Base-by-base conservation (phyloP, 2,797 vertebrate genomes). In the Enteromius trimaculatus region DNA sequence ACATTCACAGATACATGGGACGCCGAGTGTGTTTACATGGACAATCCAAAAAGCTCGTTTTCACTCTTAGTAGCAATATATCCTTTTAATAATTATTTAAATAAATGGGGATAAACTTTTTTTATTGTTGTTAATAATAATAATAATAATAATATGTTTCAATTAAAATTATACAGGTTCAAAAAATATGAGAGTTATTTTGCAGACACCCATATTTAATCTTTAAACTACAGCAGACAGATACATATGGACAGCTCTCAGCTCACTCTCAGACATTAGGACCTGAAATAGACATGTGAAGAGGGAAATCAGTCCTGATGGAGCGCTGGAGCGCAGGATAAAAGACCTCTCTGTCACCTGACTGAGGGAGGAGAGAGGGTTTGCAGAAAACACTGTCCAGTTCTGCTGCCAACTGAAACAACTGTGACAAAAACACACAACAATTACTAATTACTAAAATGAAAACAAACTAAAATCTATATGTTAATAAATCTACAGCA, bases 251-350 rank as follows among this genome's bases (percentile, higher is more conserved):
- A n/a, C 16, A 49, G 55, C 80, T 72, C 62, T 62, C 70, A 11
- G 44, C 69, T 72, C 69, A 1, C 0, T 29, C 29, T 72, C 26
- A 75, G 42, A 75, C 58, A 75, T 64, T 23, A 75, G 37, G 8
- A 5, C 60, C 23, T 29, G 89, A 93, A 90, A 85, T 92, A 91
- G 88, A 84, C 82, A 89, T 89, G 87, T 90, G 90, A 92, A 92
- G 91, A 91, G 92, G 89, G 91, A 91, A 93, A 93, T 87, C 87
- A 86, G 88, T 83, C 26, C 89, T 91, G 91, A 93, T 91, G 89
- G 90, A 81, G 8, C 69, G 16, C 70, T 21, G 44, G 70, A 51
- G 44, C 84, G 87, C 89, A 89, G 87, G 88, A 89, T 85, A 66
- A 68, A 74, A 81, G 88, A 91, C 92, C 90, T 91, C 85, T 91